phyloP scores from a whole-genome alignment of 2,113 vertebrate species.

The Ptychochromis oligacanthus region DNA sequence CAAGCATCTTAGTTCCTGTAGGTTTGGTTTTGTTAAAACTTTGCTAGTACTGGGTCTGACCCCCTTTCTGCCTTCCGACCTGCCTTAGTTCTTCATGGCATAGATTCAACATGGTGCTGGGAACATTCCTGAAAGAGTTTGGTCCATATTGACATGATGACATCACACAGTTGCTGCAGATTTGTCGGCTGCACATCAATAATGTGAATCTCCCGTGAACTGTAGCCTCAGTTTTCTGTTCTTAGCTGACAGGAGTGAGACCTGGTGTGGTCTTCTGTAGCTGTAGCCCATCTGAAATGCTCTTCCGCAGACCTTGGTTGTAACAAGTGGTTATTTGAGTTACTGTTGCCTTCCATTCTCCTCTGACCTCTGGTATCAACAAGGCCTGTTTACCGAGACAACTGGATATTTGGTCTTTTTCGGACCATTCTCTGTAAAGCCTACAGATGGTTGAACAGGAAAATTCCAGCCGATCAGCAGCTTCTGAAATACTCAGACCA shows the following conservation, averaged over 20 bases:
- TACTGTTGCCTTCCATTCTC: neutral
- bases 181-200: too few species aligned
- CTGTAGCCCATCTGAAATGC: neutral
- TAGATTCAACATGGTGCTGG: neutral
- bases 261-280: neutral
- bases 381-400: neutral
- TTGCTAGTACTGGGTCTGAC: rapidly evolving
- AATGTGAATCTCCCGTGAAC: too few species aligned
- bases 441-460: neutral
- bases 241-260: neutral
- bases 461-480: neutral
- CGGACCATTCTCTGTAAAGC: neutral
- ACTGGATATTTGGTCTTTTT: neutral
- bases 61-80: neutral
- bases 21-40: neutral
- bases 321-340: neutral
- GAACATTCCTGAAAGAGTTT: neutral
- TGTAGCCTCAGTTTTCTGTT: rapidly evolving
- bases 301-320: neutral
- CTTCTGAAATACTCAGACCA: neutral
- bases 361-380: neutral
- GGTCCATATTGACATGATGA: neutral
- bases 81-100: too few species aligned
- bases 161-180: neutral
- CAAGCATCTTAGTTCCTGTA: neutral